These are phyloP conservation scores for Parasteatoda lunata DNA, from an alignment of 2,888 invertebrate genomes.

Conservation along the genomic window DNA sequence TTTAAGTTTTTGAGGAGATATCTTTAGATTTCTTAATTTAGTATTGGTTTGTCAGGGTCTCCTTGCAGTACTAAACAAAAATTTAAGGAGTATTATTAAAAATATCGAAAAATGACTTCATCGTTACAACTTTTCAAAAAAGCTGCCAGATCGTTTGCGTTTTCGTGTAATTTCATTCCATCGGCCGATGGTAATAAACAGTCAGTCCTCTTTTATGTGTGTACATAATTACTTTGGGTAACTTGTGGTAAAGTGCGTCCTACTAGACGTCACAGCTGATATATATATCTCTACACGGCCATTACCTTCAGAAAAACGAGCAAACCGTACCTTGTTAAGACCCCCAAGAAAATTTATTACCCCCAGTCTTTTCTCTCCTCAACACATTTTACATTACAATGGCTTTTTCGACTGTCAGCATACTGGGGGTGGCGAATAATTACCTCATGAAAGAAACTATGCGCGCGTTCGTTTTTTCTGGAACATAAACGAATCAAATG, in stretches of 20 bases:
- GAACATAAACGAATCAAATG: background rate
- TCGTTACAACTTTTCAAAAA: too few relatives aligned
- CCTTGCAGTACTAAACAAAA: too few relatives aligned
- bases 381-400: constrained; percentile 3
- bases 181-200: background rate
- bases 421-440: background rate
- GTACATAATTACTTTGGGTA: constrained; percentile 1
- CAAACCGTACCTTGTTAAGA: background rate
- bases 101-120: too few relatives aligned
- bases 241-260: background rate
- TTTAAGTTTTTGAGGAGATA: too few relatives aligned
- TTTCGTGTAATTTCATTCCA: background rate
- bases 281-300: background rate
- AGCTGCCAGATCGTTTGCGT: background rate
- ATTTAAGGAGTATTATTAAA: too few relatives aligned
- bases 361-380: background rate
- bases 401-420: background rate
- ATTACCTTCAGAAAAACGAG: background rate
- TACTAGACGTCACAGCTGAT: background rate
- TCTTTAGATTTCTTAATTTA: too few relatives aligned
- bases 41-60: too few relatives aligned
- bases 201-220: background rate
- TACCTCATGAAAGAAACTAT: background rate
- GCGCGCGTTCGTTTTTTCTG: background rate
- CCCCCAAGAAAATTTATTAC: constrained; percentile 2